Evolutionary conservation across 2,113 vertebrate genomes (phyloP).

Genomic region (Leptosomus discolor): DNA sequence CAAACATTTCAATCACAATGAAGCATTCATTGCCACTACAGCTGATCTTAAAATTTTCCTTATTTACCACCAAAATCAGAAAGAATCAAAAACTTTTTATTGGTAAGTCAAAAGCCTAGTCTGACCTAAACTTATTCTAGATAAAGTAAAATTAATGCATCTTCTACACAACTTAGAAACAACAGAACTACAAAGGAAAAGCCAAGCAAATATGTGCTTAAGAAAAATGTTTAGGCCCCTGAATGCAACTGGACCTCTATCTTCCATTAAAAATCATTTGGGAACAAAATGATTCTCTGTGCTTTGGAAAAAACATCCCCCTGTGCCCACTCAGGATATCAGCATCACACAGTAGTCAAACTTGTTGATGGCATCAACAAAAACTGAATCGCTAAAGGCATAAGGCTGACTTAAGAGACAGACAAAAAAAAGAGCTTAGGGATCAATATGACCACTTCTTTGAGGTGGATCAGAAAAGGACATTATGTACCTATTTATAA

Average conservation of each 20-base stretch:
- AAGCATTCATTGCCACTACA: neutral
- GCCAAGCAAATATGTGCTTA: neutral
- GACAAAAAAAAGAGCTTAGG: neutral
- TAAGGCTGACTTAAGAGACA: neutral
- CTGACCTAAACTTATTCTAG: neutral
- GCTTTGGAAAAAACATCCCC: neutral
- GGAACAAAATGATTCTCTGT: neutral
- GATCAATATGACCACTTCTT: neutral
- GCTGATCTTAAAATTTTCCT: neutral
- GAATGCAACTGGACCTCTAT: neutral
- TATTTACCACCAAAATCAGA: neutral
- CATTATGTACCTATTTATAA: neutral
- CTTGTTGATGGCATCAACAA: neutral
- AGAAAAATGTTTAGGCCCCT: neutral
- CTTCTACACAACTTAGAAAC: neutral
- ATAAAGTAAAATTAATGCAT: neutral
- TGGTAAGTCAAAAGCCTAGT: neutral
- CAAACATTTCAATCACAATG: neutral
- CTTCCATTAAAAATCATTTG: neutral
- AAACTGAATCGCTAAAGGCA: neutral
- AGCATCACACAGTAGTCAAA: neutral
- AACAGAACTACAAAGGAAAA: neutral
- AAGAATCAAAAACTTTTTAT: neutral
- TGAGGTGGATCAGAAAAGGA: neutral
- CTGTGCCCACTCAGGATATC: neutral